Evolutionary conservation across 2,797 vertebrate genomes (phyloP).

Genomic region (Eutrigla gurnardus): DNA sequence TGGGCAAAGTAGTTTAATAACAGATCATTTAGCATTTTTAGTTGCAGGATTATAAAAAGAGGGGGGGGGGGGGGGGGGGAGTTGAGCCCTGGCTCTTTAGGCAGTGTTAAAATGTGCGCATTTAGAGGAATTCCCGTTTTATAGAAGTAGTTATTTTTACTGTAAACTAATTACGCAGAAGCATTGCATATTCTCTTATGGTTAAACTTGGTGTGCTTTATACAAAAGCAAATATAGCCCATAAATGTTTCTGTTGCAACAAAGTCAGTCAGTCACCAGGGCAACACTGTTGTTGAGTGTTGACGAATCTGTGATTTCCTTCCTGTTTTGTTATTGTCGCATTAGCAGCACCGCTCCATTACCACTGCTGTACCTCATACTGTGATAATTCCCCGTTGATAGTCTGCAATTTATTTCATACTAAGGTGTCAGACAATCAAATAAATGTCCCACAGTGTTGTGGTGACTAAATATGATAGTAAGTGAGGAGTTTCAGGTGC

Average conservation of each 20-base stretch:
- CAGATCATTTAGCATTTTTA: conserved; percentile 68
- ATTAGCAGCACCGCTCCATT: too few relatives aligned
- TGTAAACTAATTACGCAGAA: conserved; percentile 22
- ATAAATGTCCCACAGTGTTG: too few relatives aligned
- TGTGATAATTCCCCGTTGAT: too few relatives aligned
- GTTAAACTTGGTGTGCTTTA: not conserved
- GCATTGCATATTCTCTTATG: not conserved
- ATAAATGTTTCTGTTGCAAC: not conserved
- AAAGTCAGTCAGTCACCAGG: not conserved
- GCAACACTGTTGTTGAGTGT: too few relatives aligned
- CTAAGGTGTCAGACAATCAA: too few relatives aligned
- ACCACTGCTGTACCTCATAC: too few relatives aligned
- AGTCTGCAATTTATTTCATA: too few relatives aligned
- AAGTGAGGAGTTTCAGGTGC: too few relatives aligned
- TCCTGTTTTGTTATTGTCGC: too few relatives aligned
- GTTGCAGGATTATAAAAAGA: conserved; percentile 34
- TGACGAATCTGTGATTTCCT: too few relatives aligned
- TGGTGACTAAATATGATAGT: too few relatives aligned
- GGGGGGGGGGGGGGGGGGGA: conserved; percentile 11
- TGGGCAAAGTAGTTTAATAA: conserved; percentile 80
- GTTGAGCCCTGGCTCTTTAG: conserved; percentile 34
- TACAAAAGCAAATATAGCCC: not conserved
- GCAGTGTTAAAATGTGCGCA: conserved; percentile 14
- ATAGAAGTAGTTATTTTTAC: conserved; percentile 22
- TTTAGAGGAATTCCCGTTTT: conserved; percentile 23